A percentile compares a stretch with the other conserved stretches of the same genome.
These are phyloP conservation scores for Lamproptera curius DNA, from an alignment of 2,888 invertebrate genomes.

Conservation along the genomic window DNA sequence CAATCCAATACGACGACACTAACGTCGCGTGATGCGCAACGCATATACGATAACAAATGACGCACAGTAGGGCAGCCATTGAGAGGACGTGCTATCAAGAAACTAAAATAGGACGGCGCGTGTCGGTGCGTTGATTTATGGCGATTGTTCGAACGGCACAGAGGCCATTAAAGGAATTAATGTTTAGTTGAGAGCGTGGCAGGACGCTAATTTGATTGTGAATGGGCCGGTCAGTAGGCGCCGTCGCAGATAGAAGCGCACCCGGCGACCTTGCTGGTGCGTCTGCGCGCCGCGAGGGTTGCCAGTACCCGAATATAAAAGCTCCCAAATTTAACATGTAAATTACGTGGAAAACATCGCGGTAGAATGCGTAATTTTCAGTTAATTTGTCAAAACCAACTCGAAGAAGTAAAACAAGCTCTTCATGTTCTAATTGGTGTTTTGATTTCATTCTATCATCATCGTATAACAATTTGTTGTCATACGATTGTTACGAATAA, in stretches of 20 bases:
- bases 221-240: slow-evolving; percentile 40
- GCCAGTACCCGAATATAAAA: too few species aligned
- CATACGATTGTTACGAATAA: too few species aligned
- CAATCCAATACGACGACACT: slow-evolving; percentile 19
- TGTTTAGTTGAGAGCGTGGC: slow-evolving; percentile 37
- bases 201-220: slow-evolving; percentile 43
- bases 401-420: too few species aligned
- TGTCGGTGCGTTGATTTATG: slow-evolving; percentile 50
- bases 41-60: slow-evolving; percentile 56
- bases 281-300: slow-evolving; percentile 38
- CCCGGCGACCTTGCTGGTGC: slow-evolving; percentile 68
- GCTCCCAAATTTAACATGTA: too few species aligned
- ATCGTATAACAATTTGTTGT: too few species aligned
- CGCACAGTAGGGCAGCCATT: slow-evolving; percentile 54
- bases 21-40: slow-evolving; percentile 31
- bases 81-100: slow-evolving; percentile 44
- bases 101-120: slow-evolving; percentile 54
- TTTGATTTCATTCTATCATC: too few species aligned
- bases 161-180: slow-evolving; percentile 36
- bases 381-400: too few species aligned
- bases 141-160: slow-evolving; percentile 41
- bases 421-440: too few species aligned
- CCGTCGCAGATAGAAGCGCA: slow-evolving; percentile 58
- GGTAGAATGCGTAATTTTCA: too few species aligned
- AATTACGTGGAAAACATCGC: too few species aligned